Base-by-base conservation (phyloP, 2,113 vertebrate species). In the Paramisgurnus dabryanus region DNA sequence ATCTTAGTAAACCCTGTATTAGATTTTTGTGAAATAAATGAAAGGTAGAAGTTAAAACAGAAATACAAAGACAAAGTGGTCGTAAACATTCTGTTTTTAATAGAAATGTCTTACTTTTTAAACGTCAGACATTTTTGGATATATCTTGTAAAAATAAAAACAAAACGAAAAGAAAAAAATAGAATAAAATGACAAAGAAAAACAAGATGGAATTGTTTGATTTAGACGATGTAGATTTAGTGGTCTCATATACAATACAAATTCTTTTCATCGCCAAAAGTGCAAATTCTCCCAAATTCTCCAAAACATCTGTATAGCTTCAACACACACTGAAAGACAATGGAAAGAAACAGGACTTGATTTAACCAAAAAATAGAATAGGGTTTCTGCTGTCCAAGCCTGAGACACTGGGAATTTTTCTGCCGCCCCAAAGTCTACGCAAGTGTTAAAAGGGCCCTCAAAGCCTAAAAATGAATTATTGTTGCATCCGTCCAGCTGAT, bases 71-170 rank as follows among this genome's bases (percentile, higher is more conserved):
- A 76, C 82, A 76, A 81, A 76, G 79, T 81, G 55, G 82, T 90
- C 90, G 86, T 90, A 93, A 91, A 92, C 89, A 90, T 91, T 89
- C 84, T 88, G 91, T 87, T 86, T 92, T 94, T 93, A 93, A 94
- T 93, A 93, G 92, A 93, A 94, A 93, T 89, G 91, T 91, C 90
- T 91, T 90, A 89, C 92, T 93, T 92, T 88, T 93, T 93, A 92
- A 93, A 93, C 90, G 90, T 90, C 91, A 93, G 92, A 93, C 90
- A 91, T 90, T 89, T 94, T 92, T 91, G 90, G 88, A 92, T 91
- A 92, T 90, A 93, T 92, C 88, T 85, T 75, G 77, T 85, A 86
- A 86, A 88, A 88, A 88, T 69, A 76, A 87, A 87, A 90, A 88
- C 22, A 64, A 80, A 86, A 82, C 61, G 84, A 84, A 89, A 69